Evolutionary conservation across 1,140 invertebrate genomes (phyloP).

Genomic region (Panonychus citri): DNA sequence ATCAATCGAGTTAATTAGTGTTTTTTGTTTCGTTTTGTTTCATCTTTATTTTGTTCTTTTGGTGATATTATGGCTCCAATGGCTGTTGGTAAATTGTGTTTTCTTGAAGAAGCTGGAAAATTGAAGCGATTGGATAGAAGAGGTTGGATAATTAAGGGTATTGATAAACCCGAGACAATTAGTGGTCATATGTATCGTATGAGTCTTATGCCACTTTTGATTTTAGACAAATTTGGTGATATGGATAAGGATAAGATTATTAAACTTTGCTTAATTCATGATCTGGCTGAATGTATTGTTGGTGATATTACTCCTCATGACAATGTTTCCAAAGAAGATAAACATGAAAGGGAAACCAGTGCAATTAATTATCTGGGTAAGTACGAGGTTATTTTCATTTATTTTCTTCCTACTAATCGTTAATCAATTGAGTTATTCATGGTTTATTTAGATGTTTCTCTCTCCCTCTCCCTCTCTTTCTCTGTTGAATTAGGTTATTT

Average conservation of each 20-base stretch:
- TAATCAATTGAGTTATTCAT: too few species aligned
- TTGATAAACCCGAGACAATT: conserved; percentile 58
- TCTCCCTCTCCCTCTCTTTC: too few species aligned
- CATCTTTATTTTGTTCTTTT: too few species aligned
- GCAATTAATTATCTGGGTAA: conserved; percentile 8
- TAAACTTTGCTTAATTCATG: conserved; percentile 68
- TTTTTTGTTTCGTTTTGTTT: too few species aligned
- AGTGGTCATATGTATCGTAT: conserved; percentile 94
- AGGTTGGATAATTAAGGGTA: conserved; percentile 64
- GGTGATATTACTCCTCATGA: conserved; percentile 89
- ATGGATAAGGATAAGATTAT: conserved; percentile 21
- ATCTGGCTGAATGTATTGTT: conserved; percentile 83
- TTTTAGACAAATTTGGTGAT: conserved; percentile 30
- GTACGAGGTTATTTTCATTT: background rate
- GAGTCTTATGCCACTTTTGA: conserved; percentile 67
- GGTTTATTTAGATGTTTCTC: too few species aligned
- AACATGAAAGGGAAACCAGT: conserved; percentile 45
- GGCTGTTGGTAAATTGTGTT: background rate
- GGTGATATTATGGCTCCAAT: too few species aligned
- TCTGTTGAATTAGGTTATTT: too few species aligned
- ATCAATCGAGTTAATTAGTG: too few species aligned
- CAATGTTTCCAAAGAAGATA: conserved; percentile 48
- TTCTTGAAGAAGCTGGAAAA: conserved; percentile 4
- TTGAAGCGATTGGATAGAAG: conserved; percentile 47
- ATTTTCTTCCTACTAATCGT: too few species aligned